A percentile compares a stretch with the other conserved stretches of the same genome.
phyloP scores from a whole-genome alignment of 2,888 invertebrate genomes.

The Lapara coniferarum region DNA sequence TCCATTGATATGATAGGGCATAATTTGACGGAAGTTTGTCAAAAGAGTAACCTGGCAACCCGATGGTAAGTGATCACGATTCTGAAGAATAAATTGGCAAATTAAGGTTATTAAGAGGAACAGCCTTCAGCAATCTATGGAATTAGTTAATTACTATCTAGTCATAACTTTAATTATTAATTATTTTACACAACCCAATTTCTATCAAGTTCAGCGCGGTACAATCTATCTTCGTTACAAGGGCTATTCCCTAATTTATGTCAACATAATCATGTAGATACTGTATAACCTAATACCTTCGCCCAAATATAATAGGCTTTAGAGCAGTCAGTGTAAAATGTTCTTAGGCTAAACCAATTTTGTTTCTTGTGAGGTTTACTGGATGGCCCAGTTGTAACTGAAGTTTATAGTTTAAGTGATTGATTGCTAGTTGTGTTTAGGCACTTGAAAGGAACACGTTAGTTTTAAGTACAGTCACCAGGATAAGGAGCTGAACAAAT shows the following conservation, averaged over 20 bases:
- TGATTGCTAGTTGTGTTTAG: background rate
- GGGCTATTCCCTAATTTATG: background rate
- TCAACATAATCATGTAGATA: background rate
- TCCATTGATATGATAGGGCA: too few relatives aligned
- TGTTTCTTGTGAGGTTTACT: slow-evolving; percentile 5
- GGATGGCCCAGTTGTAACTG: background rate
- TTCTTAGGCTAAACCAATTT: background rate
- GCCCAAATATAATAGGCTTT: slow-evolving; percentile 5
- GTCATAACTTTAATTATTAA: too few relatives aligned
- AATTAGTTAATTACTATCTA: background rate
- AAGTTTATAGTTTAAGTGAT: slow-evolving; percentile 6
- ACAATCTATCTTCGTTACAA: background rate
- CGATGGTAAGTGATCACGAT: too few relatives aligned
- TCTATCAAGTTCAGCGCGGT: background rate
- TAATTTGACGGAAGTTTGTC: too few relatives aligned
- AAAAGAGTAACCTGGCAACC: too few relatives aligned
- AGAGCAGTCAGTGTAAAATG: slow-evolving; percentile 9
- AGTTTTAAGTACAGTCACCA: background rate
- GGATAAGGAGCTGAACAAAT: too few relatives aligned
- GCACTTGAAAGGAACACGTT: background rate
- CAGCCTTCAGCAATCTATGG: background rate
- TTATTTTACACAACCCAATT: background rate
- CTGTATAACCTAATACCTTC: background rate
- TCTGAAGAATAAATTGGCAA: too few relatives aligned
- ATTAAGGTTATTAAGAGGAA: too few relatives aligned